Percentiles rank a stretch among this genome's conserved stretches.
Evolutionary conservation across 1,140 invertebrate species (phyloP).

Genomic region (Drosophila bipectinata): DNA sequence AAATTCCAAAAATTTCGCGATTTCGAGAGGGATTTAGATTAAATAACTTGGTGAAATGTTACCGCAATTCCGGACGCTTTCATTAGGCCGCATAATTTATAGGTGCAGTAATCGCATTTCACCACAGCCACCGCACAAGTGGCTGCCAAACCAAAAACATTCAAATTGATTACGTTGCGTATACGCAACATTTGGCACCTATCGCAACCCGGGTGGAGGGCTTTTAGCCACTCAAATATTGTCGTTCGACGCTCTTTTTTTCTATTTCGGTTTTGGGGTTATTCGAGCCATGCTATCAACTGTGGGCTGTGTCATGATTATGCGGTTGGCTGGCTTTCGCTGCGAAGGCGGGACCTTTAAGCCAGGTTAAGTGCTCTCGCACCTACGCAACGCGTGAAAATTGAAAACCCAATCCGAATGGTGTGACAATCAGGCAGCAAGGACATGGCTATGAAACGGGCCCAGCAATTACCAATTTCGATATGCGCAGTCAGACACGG

Average conservation of each 20-base stretch:
- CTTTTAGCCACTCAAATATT: conserved; percentile 42
- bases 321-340: conserved; percentile 41
- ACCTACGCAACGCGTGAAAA: conserved; percentile 52
- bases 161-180: conserved; percentile 71
- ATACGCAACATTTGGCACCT: conserved; percentile 68
- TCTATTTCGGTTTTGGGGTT: conserved; percentile 6
- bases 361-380: conserved; percentile 56
- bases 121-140: conserved; percentile 32
- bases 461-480: conserved; percentile 59
- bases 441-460: conserved; percentile 17
- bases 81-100: conserved; percentile 40
- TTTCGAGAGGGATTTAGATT: conserved; percentile 24
- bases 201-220: conserved; percentile 16
- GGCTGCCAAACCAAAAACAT: conserved; percentile 60
- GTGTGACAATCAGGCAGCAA: conserved; percentile 38
- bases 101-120: conserved; percentile 45
- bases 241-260: conserved; percentile 20
- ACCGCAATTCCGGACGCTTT: conserved; percentile 22
- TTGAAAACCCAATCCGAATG: conserved; percentile 55
- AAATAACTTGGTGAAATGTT: conserved; percentile 20
- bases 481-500: conserved; percentile 54
- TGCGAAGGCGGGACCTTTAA: conserved; percentile 22
- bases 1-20: conserved; percentile 8
- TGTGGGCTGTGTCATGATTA: conserved; percentile 51
- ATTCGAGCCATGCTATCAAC: conserved; percentile 27